A percentile compares a stretch with the other conserved stretches of the same genome.
Conservation (phyloP, 1,140 invertebrate genomes). For the Lepidurus arcticus region DNA sequence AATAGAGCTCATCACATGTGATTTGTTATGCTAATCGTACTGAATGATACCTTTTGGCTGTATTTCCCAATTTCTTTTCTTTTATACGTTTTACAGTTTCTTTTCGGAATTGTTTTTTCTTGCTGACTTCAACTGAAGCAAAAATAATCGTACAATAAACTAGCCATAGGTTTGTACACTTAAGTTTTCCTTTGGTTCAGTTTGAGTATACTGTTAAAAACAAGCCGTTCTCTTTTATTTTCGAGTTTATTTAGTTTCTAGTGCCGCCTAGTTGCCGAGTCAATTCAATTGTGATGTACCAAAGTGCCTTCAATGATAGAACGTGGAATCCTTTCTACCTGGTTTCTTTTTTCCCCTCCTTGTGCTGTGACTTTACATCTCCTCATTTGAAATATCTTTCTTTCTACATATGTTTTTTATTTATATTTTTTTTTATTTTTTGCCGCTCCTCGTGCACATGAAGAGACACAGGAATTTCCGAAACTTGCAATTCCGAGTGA, state of each 20-base stretch:
- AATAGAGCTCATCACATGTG: neutral
- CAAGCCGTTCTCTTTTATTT: neutral
- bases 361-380: neutral
- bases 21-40: neutral
- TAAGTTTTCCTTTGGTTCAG: too few relatives aligned
- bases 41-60: neutral
- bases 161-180: too few relatives aligned
- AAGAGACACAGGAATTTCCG: neutral
- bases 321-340: neutral
- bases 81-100: too few relatives aligned
- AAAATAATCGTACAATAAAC: too few relatives aligned
- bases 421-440: neutral
- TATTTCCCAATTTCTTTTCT: neutral
- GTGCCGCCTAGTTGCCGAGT: neutral
- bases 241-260: neutral
- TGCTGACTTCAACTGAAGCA: too few relatives aligned
- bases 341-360: neutral
- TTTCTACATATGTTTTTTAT: neutral
- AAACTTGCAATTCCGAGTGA: neutral
- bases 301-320: constrained; percentile 15
- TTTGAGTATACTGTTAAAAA: neutral
- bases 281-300: constrained; percentile 7
- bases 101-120: too few relatives aligned
- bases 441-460: neutral
- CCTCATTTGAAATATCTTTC: neutral